phyloP scores from a whole-genome alignment of 1,140 invertebrate genomes.

The Asobara japonica region DNA sequence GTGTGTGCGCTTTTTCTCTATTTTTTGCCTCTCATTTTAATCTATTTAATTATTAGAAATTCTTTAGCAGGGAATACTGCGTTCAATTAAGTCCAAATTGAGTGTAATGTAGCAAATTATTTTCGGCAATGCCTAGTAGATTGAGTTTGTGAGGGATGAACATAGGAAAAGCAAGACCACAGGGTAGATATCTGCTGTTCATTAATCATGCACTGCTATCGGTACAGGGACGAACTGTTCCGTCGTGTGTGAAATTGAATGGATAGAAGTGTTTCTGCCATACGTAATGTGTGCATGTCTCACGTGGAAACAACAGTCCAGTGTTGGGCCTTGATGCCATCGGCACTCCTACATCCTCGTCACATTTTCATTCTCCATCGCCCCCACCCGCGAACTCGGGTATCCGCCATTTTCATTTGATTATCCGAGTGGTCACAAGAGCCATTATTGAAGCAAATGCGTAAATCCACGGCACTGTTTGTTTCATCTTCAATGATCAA shows the following conservation, averaged over 20 bases:
- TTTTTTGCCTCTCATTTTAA: no score
- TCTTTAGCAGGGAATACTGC: no score
- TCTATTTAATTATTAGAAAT: no score
- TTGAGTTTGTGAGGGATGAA: constrained; percentile 8
- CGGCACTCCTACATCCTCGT: not conserved
- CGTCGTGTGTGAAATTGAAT: constrained; percentile 43
- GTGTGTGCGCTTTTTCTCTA: no score
- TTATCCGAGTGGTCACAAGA: constrained; percentile 15
- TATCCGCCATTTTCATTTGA: constrained; percentile 38
- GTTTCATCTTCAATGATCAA: not conserved
- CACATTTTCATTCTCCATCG: not conserved
- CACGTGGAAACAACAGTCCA: constrained; percentile 6
- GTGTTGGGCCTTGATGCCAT: constrained; percentile 9
- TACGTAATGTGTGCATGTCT: constrained; percentile 21
- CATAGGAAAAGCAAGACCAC: constrained; percentile 14
- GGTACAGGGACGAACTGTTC: constrained; percentile 34
- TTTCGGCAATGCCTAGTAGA: no score
- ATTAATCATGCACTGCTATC: constrained; percentile 44
- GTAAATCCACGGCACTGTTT: not conserved
- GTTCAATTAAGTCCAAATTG: no score
- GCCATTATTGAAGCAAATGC: not conserved
- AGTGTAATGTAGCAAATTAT: no score
- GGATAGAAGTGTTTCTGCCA: constrained; percentile 38
- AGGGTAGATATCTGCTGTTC: constrained; percentile 36
- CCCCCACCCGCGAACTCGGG: not conserved